A percentile compares a stretch with the other conserved stretches of the same genome.
Conservation (phyloP, 2,888 invertebrate genomes). For the Congeria kusceri region DNA sequence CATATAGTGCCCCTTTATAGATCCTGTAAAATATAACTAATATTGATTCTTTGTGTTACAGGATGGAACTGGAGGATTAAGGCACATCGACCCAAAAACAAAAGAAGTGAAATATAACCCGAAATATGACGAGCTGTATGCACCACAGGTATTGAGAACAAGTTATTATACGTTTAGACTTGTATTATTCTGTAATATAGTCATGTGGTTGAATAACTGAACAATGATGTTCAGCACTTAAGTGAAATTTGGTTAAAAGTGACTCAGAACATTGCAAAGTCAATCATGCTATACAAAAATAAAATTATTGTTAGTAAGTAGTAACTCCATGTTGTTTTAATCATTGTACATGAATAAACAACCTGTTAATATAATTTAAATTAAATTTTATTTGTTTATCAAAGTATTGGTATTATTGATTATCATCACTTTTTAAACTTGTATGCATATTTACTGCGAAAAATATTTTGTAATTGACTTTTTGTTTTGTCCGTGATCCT, state of each 20-base stretch:
- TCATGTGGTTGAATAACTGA: not conserved
- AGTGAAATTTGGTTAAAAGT: not conserved
- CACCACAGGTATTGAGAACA: not conserved
- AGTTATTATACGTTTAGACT: not conserved
- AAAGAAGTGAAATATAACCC: constrained; percentile 96
- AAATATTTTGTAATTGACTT: no score
- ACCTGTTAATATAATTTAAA: not conserved
- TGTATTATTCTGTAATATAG: not conserved
- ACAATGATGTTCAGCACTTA: no score
- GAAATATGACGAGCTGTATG: constrained; percentile 95
- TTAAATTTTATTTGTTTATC: not conserved
- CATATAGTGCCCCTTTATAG: no score
- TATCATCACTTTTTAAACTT: no score
- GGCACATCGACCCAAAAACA: constrained; percentile 91
- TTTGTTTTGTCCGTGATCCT: no score
- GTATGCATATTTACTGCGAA: no score
- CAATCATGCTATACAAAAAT: no score
- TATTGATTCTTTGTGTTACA: constrained; percentile 81
- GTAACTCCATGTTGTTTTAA: not conserved
- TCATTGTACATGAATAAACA: not conserved
- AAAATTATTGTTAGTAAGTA: not conserved
- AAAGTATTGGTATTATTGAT: no score
- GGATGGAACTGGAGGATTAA: constrained; percentile 90
- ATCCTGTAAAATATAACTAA: not conserved
- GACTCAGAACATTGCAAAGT: no score